Evolutionary conservation across 2,888 invertebrate species (phyloP).

Genomic region (Microchrysa polita): DNA sequence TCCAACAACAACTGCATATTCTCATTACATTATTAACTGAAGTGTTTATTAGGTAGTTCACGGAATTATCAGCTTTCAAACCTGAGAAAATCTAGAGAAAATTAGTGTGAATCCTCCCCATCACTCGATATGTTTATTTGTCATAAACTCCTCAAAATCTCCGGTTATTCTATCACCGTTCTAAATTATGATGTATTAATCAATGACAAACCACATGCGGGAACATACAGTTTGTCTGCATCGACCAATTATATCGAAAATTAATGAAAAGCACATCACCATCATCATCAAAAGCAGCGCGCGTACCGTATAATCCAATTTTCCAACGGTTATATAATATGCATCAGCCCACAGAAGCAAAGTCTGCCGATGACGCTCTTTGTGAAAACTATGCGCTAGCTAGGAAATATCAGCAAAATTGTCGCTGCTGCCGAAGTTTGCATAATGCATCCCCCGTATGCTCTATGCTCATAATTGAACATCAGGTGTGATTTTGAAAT

Average conservation of each 20-base stretch:
- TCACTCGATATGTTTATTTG: no score
- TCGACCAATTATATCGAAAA: slow-evolving; percentile 21
- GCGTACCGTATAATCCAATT: slow-evolving; percentile 1
- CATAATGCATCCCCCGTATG: not conserved
- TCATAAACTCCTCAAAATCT: no score
- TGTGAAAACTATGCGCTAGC: not conserved
- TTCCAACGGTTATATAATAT: slow-evolving; percentile 1
- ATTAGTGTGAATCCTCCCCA: no score
- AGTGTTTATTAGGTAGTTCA: no score
- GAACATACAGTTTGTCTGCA: not conserved
- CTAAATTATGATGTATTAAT: not conserved
- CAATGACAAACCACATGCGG: no score
- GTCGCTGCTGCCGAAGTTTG: no score
- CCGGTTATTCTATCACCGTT: not conserved
- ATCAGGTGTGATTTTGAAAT: not conserved
- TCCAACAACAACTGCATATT: no score
- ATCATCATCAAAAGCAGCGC: not conserved
- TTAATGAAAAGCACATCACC: slow-evolving; percentile 12
- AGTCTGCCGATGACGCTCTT: not conserved
- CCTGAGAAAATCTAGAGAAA: no score
- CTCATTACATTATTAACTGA: no score
- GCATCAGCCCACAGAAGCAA: not conserved
- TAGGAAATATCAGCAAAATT: not conserved
- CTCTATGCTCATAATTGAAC: not conserved
- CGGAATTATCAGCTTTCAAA: no score